Evolutionary conservation across 2,888 invertebrate genomes (phyloP).

Genomic region (Drosophila longiperda): DNA sequence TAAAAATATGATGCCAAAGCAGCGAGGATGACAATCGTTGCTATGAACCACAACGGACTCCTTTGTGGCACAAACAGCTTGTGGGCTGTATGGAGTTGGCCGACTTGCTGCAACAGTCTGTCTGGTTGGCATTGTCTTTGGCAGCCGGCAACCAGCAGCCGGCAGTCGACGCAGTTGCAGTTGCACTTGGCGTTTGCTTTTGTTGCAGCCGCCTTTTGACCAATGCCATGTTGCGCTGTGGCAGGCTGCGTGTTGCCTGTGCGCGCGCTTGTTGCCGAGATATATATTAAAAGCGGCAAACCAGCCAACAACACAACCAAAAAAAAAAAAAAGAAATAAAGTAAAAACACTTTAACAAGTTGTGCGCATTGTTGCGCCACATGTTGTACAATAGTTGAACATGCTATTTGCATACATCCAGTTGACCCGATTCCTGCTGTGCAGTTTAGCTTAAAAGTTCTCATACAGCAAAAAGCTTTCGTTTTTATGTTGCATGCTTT

Average conservation of each 20-base stretch:
- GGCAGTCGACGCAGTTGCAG: constrained; percentile 23
- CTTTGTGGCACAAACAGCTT: constrained; percentile 30
- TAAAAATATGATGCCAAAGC: constrained; percentile 33
- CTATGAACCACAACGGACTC: constrained; percentile 20
- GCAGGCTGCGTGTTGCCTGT: constrained; percentile 40
- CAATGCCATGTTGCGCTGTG: constrained; percentile 43
- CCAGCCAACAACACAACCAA: neutral
- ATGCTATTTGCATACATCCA: constrained; percentile 71
- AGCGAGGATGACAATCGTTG: constrained; percentile 33
- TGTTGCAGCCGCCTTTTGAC: constrained; percentile 48
- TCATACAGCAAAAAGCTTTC: constrained; percentile 20
- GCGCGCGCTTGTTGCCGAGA: constrained; percentile 34
- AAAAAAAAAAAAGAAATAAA: neutral
- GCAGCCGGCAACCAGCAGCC: constrained; percentile 3
- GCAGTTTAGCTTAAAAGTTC: constrained; percentile 20
- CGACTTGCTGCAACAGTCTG: constrained; percentile 34
- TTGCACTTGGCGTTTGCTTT: constrained; percentile 70
- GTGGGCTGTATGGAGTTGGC: constrained; percentile 28
- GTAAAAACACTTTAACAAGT: constrained; percentile 56
- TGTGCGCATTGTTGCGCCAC: constrained; percentile 56
- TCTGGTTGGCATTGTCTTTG: constrained; percentile 68
- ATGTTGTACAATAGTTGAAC: constrained; percentile 61
- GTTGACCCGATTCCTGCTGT: constrained; percentile 66
- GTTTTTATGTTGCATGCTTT: constrained; percentile 13
- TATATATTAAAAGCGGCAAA: constrained; percentile 42